These are phyloP conservation scores for Uloborus diversus DNA, from an alignment of 1,140 invertebrate genomes.

Conservation along the genomic window DNA sequence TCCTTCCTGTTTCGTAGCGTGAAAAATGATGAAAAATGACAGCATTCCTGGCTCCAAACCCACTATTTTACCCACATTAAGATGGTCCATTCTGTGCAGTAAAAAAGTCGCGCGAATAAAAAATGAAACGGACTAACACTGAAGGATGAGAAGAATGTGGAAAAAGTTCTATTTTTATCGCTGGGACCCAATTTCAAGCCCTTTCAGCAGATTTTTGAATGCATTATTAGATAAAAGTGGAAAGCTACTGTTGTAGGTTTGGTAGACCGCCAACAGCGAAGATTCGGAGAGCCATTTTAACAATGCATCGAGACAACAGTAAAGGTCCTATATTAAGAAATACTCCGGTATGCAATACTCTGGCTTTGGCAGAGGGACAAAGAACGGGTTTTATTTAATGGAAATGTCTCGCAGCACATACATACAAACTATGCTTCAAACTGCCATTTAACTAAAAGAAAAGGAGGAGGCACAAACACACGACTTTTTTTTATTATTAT, in stretches of 20 bases:
- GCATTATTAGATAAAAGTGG: conserved; percentile 57
- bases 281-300: conserved; percentile 55
- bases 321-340: conserved; percentile 54
- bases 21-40: conserved; percentile 1
- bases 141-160: conserved; percentile 48
- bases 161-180: conserved; percentile 54
- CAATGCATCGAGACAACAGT: conserved; percentile 57
- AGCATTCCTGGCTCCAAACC: too few species aligned
- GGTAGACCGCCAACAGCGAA: conserved; percentile 50
- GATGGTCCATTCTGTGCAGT: too few species aligned
- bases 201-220: conserved; percentile 57
- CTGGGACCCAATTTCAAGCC: conserved; percentile 41
- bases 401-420: conserved; percentile 4
- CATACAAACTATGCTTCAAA: conserved; percentile 53
- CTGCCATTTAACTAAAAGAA: conserved; percentile 52
- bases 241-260: conserved; percentile 55
- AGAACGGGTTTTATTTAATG: conserved; percentile 52
- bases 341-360: conserved; percentile 32
- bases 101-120: too few species aligned
- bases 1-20: too few species aligned
- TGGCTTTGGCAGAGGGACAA: conserved; percentile 44
- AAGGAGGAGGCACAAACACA: conserved; percentile 4
- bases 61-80: too few species aligned
- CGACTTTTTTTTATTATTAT: conserved; percentile 31
- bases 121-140: conserved; percentile 45